Conservation (phyloP, 1,140 invertebrate genomes). For the Lasioglossum albipes region DNA sequence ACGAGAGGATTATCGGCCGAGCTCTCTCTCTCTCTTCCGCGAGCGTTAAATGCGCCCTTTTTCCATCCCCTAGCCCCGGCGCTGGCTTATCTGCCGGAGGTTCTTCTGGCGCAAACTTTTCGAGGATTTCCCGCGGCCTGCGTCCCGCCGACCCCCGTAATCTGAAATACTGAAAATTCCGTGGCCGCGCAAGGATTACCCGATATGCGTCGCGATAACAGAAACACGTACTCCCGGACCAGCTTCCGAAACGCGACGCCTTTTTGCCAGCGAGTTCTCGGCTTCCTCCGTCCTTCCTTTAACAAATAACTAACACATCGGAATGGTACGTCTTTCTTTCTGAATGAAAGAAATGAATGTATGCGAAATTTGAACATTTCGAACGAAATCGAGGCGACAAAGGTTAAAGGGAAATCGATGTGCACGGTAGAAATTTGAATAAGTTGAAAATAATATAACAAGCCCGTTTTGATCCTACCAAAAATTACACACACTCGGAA, state of each 20-base stretch:
- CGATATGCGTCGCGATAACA: conserved; percentile 8
- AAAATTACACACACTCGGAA: no score
- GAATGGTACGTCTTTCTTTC: no score
- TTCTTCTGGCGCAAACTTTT: conserved; percentile 8
- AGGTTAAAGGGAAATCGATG: no score
- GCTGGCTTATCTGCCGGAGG: conserved; percentile 14
- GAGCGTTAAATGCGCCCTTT: conserved; percentile 56
- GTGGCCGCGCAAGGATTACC: neutral
- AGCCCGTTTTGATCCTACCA: no score
- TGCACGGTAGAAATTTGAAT: no score
- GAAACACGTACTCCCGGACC: neutral
- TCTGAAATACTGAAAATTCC: conserved; percentile 36
- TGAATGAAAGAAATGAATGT: no score
- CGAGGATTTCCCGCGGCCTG: neutral
- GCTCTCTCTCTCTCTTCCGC: conserved; percentile 18
- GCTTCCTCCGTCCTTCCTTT: neutral
- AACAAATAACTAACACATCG: no score
- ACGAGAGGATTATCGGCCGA: conserved; percentile 65
- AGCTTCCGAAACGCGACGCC: neutral
- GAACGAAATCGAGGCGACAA: no score
- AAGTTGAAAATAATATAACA: no score
- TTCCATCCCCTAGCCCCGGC: conserved; percentile 2
- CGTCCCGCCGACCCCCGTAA: neutral
- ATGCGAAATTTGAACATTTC: no score
- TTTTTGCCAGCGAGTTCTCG: neutral